Percentiles rank a stretch among this genome's conserved stretches.
These are phyloP conservation scores for Arrhamphus sclerolepis DNA, from an alignment of 2,797 vertebrate genomes.

Conservation along the genomic window DNA sequence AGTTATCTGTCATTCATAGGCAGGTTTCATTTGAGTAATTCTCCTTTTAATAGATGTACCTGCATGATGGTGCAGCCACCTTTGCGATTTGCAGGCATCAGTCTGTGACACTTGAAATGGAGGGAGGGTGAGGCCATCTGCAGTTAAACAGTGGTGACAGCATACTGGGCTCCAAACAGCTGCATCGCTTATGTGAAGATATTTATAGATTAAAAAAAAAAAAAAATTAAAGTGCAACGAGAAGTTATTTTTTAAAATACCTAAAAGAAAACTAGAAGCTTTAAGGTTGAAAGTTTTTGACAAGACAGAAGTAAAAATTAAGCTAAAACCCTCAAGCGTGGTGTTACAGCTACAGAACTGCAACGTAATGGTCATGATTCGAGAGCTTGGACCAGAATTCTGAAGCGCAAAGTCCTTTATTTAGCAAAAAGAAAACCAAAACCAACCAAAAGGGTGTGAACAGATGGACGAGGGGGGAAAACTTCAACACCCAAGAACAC, in stretches of 20 bases:
- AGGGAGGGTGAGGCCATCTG: conserved; percentile 59
- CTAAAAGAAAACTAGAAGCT: neutral
- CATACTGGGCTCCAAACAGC: conserved; percentile 41
- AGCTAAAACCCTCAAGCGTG: neutral
- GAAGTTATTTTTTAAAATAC: neutral
- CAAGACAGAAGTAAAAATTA: neutral
- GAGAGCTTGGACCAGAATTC: too few species aligned
- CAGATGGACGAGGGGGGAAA: too few species aligned
- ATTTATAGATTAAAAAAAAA: too few species aligned
- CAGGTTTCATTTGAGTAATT: neutral
- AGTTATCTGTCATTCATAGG: conserved; percentile 4
- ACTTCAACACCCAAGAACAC: too few species aligned
- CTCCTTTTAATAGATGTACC: neutral
- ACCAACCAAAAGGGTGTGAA: too few species aligned
- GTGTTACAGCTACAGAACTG: neutral
- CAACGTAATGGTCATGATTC: neutral
- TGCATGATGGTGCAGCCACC: conserved; percentile 6
- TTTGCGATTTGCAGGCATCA: conserved; percentile 12
- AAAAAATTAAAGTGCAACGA: conserved; percentile 16
- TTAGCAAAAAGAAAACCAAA: too few species aligned
- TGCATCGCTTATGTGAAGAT: conserved; percentile 22
- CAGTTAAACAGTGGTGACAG: conserved; percentile 59
- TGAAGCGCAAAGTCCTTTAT: too few species aligned
- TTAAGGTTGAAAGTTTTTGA: neutral
- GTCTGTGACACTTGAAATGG: conserved; percentile 48